Conservation (phyloP, 1,140 invertebrate species). For the Caenorhabditis remanei region DNA sequence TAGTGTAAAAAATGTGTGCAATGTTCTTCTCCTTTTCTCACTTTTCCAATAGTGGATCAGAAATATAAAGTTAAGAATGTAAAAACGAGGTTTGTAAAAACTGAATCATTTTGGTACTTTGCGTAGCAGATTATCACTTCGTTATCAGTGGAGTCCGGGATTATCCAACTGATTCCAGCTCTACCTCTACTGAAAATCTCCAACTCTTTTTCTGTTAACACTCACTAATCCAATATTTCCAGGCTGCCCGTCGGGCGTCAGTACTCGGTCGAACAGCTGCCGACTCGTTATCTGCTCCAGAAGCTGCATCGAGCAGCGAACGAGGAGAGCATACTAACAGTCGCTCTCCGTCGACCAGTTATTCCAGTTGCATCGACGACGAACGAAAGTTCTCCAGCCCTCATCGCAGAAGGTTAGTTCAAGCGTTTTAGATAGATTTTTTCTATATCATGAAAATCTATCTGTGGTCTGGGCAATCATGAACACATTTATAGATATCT, state of each 20-base stretch:
- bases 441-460: neutral
- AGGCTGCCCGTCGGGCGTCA: slow-evolving; percentile 52
- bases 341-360: slow-evolving; percentile 47
- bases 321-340: slow-evolving; percentile 51
- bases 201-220: neutral
- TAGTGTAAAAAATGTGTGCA: too few species aligned
- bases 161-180: too few species aligned
- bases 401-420: slow-evolving; percentile 31
- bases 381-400: slow-evolving; percentile 50
- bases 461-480: too few species aligned
- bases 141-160: too few species aligned
- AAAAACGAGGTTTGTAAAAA: too few species aligned
- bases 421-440: neutral
- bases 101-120: too few species aligned
- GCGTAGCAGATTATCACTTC: too few species aligned
- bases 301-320: slow-evolving; percentile 45
- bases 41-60: too few species aligned
- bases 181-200: neutral
- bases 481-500: too few species aligned
- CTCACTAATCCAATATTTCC: neutral
- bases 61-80: too few species aligned
- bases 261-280: slow-evolving; percentile 42
- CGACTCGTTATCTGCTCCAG: slow-evolving; percentile 37
- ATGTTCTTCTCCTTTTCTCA: too few species aligned
- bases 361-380: slow-evolving; percentile 50